Evolutionary conservation across 92 coral and sea anemone genomes (phyloP), one percentile per base, ranked within the genome.

Genomic region (Phymanthus crucifer): DNA sequence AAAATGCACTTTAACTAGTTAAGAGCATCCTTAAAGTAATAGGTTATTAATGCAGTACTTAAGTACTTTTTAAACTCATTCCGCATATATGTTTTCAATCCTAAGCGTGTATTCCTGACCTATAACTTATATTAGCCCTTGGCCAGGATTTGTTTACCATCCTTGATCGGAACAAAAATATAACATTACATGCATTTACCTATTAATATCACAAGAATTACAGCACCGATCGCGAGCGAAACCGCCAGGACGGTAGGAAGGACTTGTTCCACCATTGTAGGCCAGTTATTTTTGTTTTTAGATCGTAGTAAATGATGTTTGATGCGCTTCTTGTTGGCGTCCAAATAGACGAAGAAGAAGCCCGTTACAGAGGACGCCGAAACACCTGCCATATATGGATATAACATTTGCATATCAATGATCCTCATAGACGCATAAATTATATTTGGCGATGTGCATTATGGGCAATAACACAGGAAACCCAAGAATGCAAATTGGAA

Each of bases 171-270:
- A 21, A 24, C 27, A n/a, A 54, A 54, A 45, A 9, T 45, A 11
- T 17, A 45, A 54, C 7, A 21, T 21, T 4, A 21, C 24, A 54
- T 21, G 8, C 8, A 19, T 19, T 54, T 83, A 96, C 99, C 99
- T 54, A 96, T 80, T 54, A 93, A 82, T 65, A 96, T 85, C 21
- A 93, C 88, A 24, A 89, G 71, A 8, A 89, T 80, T 19, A 96
- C 94, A 29, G 93, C 92, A 64, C 76, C 86, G 16, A 91, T 76
- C 46, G 98, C 90, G 19, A 85, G 72, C 17, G 78, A 78, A 26
- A 90, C 72, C 24, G 97, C 83, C 72, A 96, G 67, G 34, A 85
- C 84, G 2, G 91, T 84, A 16, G 91, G 33, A 24, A 61, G 40
- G 17, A 83, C 81, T 37, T 76, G 26, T n/a, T 56, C 66, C 86